These are phyloP conservation scores for Globodera rostochiensis DNA, from an alignment of 1,140 invertebrate genomes.

Conservation along the genomic window DNA sequence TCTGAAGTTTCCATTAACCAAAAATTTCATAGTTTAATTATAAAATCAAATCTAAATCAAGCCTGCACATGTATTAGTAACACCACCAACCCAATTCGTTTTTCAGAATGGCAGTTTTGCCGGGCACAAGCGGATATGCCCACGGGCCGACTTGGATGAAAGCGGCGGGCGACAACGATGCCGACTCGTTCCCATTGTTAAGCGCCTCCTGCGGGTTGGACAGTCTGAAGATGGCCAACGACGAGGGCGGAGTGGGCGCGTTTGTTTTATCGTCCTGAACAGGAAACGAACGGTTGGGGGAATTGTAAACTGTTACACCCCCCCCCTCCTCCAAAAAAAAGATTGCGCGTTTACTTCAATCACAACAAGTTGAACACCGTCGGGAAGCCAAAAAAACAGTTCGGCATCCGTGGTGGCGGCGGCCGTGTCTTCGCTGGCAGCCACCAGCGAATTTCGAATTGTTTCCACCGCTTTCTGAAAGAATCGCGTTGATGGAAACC, in stretches of 20 bases:
- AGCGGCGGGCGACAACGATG: background rate
- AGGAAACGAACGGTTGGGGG: constrained; percentile 24
- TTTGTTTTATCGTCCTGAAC: constrained; percentile 31
- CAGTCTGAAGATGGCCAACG: constrained; percentile 39
- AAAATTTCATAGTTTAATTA: too few species aligned
- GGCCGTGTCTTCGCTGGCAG: constrained; percentile 6
- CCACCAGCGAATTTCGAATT: constrained; percentile 21
- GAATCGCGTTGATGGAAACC: background rate
- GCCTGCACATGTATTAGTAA: too few species aligned
- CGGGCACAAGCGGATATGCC: constrained; percentile 39
- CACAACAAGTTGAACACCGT: constrained; percentile 52
- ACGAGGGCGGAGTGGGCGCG: constrained; percentile 43
- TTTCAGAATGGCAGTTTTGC: constrained; percentile 33
- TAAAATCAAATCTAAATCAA: too few species aligned
- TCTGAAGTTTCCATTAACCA: too few species aligned
- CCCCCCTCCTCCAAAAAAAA: constrained; percentile 5
- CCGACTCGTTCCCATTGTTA: background rate
- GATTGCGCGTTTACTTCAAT: constrained; percentile 38
- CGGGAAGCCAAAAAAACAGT: constrained; percentile 51
- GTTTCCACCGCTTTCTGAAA: constrained; percentile 26
- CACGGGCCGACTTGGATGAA: constrained; percentile 42
- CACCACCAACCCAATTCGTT: constrained; percentile 29
- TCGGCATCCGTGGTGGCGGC: constrained; percentile 37
- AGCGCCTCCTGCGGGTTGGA: background rate
- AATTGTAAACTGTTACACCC: background rate